These are phyloP conservation scores for Thaumetopoea pityocampa DNA, from an alignment of 1,140 invertebrate genomes.

Conservation along the genomic window DNA sequence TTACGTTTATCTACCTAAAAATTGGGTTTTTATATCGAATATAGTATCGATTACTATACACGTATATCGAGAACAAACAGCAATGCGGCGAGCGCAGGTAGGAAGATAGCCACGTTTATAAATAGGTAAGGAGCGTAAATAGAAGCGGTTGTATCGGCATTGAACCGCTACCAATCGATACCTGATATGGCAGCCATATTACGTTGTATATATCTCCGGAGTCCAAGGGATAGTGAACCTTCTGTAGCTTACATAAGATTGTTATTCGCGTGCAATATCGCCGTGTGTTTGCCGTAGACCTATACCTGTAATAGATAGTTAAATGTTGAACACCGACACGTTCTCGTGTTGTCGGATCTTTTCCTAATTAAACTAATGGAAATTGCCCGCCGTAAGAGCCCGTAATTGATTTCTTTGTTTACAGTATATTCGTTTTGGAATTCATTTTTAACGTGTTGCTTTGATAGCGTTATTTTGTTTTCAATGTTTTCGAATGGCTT, in stretches of 20 bases:
- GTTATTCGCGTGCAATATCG: slow-evolving; percentile 6
- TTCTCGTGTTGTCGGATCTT: slow-evolving; percentile 36
- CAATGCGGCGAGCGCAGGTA: slow-evolving; percentile 45
- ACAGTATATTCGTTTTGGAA: slow-evolving; percentile 14
- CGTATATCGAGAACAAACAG: slow-evolving; percentile 23
- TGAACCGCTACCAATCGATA: slow-evolving; percentile 68
- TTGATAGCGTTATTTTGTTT: background rate
- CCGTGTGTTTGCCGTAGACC: slow-evolving; percentile 5
- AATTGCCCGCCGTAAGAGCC: slow-evolving; percentile 35
- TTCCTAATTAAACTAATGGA: slow-evolving; percentile 63
- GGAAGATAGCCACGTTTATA: slow-evolving; percentile 57
- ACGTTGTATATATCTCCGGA: slow-evolving; percentile 21
- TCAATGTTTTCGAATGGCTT: too few species aligned
- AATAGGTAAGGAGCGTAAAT: slow-evolving; percentile 73
- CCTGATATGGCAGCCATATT: slow-evolving; percentile 23
- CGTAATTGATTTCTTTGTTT: slow-evolving; percentile 32
- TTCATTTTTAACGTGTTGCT: background rate
- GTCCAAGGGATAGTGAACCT: slow-evolving; percentile 20
- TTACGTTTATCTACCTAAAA: slow-evolving; percentile 6
- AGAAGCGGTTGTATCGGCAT: slow-evolving; percentile 64
- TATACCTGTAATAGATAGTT: slow-evolving; percentile 34
- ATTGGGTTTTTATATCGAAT: slow-evolving; percentile 14
- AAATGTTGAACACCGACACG: slow-evolving; percentile 63
- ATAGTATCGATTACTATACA: slow-evolving; percentile 12
- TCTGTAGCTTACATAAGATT: slow-evolving; percentile 6